Evolutionary conservation across 2,797 vertebrate species (phyloP).

Genomic region (Gymnocypris eckloni): DNA sequence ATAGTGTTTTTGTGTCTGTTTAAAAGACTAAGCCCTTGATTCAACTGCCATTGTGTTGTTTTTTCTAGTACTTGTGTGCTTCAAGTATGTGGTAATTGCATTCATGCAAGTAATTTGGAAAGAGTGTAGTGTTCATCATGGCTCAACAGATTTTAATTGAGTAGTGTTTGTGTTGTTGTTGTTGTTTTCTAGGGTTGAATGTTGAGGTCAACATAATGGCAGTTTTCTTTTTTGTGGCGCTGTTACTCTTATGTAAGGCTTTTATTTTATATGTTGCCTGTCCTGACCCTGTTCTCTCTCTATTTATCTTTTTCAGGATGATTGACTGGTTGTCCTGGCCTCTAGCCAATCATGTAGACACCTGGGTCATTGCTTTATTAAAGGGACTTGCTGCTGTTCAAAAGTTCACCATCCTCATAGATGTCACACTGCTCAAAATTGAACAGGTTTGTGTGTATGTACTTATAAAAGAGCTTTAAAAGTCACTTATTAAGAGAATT

Average conservation of each 20-base stretch:
- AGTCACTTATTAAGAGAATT: background rate
- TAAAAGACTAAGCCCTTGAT: conserved; percentile 16
- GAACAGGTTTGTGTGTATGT: conserved; percentile 86
- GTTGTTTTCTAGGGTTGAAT: background rate
- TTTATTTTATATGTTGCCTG: conserved; percentile 10
- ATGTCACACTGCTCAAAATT: conserved; percentile 97
- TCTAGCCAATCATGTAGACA: conserved; percentile 95
- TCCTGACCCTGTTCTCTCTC: conserved; percentile 19
- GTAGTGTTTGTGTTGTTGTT: background rate
- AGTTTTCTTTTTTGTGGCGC: background rate
- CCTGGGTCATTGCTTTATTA: conserved; percentile 94
- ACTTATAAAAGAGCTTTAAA: background rate
- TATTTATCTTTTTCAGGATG: conserved; percentile 81
- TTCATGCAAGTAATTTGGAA: conserved; percentile 21
- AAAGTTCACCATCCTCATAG: conserved; percentile 99
- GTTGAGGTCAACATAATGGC: conserved; percentile 36
- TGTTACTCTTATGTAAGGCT: conserved; percentile 23
- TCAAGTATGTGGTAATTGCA: conserved; percentile 14
- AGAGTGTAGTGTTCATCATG: background rate
- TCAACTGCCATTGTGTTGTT: background rate
- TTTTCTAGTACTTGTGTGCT: conserved; percentile 2
- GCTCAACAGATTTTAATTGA: conserved; percentile 19
- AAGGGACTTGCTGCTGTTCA: conserved; percentile 97
- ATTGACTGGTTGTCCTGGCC: conserved; percentile 99
- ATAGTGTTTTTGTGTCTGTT: conserved; percentile 17